These are phyloP conservation scores for Phrynocephalus versicolor DNA, from an alignment of 2,113 vertebrate genomes.

Conservation along the genomic window DNA sequence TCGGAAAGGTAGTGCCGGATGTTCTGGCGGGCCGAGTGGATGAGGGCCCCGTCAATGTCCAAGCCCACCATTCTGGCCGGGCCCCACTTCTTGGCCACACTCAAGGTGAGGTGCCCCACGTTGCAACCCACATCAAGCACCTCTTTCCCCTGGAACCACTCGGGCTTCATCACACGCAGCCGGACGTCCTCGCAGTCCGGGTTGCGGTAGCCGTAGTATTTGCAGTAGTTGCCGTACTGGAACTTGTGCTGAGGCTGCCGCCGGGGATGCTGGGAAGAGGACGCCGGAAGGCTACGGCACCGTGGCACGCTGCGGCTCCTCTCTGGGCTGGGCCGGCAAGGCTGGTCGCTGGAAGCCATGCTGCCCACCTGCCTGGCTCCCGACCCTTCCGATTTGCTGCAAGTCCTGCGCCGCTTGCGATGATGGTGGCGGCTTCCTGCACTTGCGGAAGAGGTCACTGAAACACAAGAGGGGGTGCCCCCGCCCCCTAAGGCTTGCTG, in stretches of 20 bases:
- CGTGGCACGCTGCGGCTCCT: conserved; percentile 49
- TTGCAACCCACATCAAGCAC: conserved; percentile 89
- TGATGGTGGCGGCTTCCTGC: conserved; percentile 65
- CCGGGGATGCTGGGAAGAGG: conserved; percentile 46
- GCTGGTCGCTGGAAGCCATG: rapidly evolving
- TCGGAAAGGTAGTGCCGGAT: conserved; percentile 88
- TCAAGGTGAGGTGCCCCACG: conserved; percentile 85
- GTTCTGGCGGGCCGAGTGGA: conserved; percentile 84
- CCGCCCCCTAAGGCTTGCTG: conserved; percentile 61
- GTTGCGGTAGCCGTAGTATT: conserved; percentile 87
- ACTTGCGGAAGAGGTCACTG: conserved; percentile 12
- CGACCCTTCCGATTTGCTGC: conserved; percentile 69
- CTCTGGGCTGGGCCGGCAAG: conserved; percentile 30
- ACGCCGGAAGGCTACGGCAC: conserved; percentile 41
- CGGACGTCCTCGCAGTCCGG: conserved; percentile 76
- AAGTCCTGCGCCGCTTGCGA: conserved; percentile 80
- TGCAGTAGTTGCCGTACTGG: conserved; percentile 84
- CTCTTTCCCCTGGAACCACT: conserved; percentile 86
- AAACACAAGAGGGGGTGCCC: conserved; percentile 47
- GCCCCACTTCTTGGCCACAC: conserved; percentile 78
- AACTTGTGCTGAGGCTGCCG: conserved; percentile 75
- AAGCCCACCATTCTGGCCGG: conserved; percentile 85
- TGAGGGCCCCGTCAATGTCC: conserved; percentile 82
- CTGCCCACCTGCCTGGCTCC: conserved; percentile 47
- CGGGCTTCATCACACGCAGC: conserved; percentile 75